Base-by-base conservation (phyloP, 2,113 vertebrate genomes). In the Limanda limanda region DNA sequence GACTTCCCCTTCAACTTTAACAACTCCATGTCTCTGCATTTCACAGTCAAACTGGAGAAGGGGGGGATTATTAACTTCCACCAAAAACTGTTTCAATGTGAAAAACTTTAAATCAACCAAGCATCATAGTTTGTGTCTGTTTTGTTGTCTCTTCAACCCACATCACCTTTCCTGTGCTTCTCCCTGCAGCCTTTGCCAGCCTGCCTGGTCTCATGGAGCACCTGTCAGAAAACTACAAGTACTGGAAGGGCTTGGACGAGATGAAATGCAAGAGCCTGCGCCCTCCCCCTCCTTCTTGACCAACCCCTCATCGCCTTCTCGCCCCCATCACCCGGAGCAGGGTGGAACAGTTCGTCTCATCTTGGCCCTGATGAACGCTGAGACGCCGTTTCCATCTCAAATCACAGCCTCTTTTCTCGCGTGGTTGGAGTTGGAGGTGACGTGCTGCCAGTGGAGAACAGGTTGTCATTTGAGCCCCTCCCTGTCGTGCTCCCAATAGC, bases 211-310 rank as follows among this genome's bases (percentile, higher is more conserved):
- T 99, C 83, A 97, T 99, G 96, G 95, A 97, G 58, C 95, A 99
- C 85, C 73, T 99, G 89, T 93, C 96, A 0, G 95, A 96, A 79
- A 99, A 99, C 91, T 97, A 98, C 94, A 97, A 97, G 90, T 97
- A 99, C 91, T 99, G 97, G 97, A 99, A 98, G 94, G 94, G 89
- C 45, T 80, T 99, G 93, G 97, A 99, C 72, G 97, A 98, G 79
- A 93, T 96, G 51, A 97, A 98, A 85, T 98, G 96, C 85, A 97
- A 95, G 90, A 96, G 95, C 76, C 93, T 98, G 66, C 94, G 96
- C 55, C 97, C 95, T 63, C 95, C 96, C 0, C 93, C 95, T 37
- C 79, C 91, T 10, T 90, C 88, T 0, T 95, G 95, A 98, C 88
- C 89, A 15, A 74, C 42, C 83, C 93, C 86, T 81, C 23, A 2